phyloP scores from a whole-genome alignment of 1,140 invertebrate genomes.

The Drosophila micromelanica region DNA sequence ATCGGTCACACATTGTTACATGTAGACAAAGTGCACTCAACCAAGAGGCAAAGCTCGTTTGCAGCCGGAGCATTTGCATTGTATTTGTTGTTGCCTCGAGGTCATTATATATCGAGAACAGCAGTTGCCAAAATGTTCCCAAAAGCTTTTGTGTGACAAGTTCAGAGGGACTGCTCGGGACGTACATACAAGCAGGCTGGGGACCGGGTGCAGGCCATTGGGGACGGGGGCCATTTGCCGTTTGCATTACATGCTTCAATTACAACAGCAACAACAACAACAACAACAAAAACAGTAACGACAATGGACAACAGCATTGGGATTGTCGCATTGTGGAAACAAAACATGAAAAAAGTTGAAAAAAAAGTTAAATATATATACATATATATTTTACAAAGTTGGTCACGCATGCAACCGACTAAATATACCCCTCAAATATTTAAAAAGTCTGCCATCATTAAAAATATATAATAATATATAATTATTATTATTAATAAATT shows the following conservation, averaged over 20 bases:
- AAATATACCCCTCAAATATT: slow-evolving; percentile 6
- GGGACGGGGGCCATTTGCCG: slow-evolving; percentile 15
- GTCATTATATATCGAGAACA: slow-evolving; percentile 82
- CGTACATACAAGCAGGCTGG: not conserved
- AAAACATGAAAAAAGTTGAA: slow-evolving; percentile 26
- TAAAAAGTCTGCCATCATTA: too few species aligned
- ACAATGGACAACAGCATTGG: slow-evolving; percentile 53
- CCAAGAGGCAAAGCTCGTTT: slow-evolving; percentile 69
- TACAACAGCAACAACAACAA: slow-evolving; percentile 59
- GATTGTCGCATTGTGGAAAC: slow-evolving; percentile 69
- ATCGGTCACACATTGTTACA: slow-evolving; percentile 79
- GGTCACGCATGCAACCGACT: not conserved
- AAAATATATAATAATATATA: too few species aligned
- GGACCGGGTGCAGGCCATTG: slow-evolving; percentile 14
- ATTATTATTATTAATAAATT: too few species aligned
- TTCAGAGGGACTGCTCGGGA: slow-evolving; percentile 13
- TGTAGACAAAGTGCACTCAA: slow-evolving; percentile 80
- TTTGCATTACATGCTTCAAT: slow-evolving; percentile 80
- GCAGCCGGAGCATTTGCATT: slow-evolving; percentile 19
- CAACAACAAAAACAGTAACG: slow-evolving; percentile 52
- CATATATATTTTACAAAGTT: slow-evolving; percentile 9
- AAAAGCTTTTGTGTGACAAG: slow-evolving; percentile 79
- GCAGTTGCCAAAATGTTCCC: slow-evolving; percentile 81
- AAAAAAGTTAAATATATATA: slow-evolving; percentile 26
- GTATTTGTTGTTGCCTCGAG: slow-evolving; percentile 70